phyloP scores from a whole-genome alignment of 1,140 invertebrate genomes.

The Venustaconcha ellipsiformis region DNA sequence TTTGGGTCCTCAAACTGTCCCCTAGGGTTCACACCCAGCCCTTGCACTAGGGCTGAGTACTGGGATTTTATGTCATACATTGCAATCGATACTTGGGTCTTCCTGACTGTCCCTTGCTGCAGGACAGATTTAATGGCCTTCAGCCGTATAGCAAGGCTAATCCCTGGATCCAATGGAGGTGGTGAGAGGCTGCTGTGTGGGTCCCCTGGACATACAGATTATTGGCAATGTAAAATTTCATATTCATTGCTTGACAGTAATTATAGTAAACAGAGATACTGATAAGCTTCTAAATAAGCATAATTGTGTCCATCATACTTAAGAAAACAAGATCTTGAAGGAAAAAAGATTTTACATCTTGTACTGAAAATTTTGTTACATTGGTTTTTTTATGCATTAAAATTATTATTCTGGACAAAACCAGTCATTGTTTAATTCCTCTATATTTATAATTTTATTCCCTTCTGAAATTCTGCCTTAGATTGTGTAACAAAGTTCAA shows the following conservation, averaged over 20 bases:
- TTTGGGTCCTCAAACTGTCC: conserved; percentile 76
- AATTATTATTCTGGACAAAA: no score
- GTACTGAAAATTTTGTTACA: no score
- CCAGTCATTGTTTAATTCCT: no score
- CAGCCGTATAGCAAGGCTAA: conserved; percentile 48
- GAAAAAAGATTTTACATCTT: no score
- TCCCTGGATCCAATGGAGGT: conserved; percentile 46
- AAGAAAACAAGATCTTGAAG: no score
- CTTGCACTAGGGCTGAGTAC: conserved; percentile 64
- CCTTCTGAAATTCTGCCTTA: no score
- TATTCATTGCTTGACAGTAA: neutral
- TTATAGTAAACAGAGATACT: neutral
- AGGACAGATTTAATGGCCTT: conserved; percentile 44
- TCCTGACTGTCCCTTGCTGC: conserved; percentile 36
- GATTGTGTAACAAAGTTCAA: no score
- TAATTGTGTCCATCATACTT: neutral
- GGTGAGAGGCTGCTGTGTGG: conserved; percentile 59
- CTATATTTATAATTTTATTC: no score
- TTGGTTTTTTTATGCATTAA: no score
- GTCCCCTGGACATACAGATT: conserved; percentile 36
- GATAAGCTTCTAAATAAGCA: neutral
- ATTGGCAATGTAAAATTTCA: neutral
- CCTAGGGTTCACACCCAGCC: conserved; percentile 48
- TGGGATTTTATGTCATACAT: conserved; percentile 77
- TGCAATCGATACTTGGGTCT: conserved; percentile 55